Evolutionary conservation across 2,113 vertebrate species (phyloP).

Genomic region (Entomyzon cyanotis): DNA sequence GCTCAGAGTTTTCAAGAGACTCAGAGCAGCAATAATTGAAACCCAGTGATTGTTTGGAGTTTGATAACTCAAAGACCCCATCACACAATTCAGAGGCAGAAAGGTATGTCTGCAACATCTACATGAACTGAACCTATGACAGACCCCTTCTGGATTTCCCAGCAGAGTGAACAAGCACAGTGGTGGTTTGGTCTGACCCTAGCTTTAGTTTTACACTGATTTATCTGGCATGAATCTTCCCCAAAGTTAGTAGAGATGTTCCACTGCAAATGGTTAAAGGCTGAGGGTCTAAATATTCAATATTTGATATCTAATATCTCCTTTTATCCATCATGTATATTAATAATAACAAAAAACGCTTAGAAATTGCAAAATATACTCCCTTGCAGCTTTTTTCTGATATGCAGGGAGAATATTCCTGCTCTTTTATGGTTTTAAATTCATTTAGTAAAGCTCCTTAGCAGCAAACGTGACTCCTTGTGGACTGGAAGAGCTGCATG

Average conservation of each 20-base stretch:
- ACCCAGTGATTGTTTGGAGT: not conserved
- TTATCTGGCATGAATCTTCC: not conserved
- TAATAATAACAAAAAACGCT: not conserved
- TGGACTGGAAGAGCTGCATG: not conserved
- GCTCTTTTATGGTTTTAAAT: not conserved
- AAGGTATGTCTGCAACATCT: not conserved
- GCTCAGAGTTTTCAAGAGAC: not conserved
- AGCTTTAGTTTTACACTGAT: not conserved
- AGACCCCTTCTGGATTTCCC: not conserved
- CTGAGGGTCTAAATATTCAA: not conserved
- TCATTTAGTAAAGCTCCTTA: not conserved
- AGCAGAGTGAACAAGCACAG: not conserved
- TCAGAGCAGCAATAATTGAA: not conserved
- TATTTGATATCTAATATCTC: not conserved
- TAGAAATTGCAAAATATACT: not conserved
- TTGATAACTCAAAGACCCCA: not conserved
- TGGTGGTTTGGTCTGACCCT: not conserved
- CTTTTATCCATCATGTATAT: not conserved
- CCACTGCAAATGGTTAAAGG: not conserved
- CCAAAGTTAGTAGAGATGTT: not conserved
- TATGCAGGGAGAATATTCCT: not conserved
- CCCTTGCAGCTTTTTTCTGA: not conserved
- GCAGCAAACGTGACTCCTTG: not conserved
- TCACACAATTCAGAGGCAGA: not conserved
- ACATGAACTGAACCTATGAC: not conserved